A percentile compares a stretch with the other conserved stretches of the same genome.
Conservation (phyloP, 2,888 invertebrate species). For the Pollenia amentaria region DNA sequence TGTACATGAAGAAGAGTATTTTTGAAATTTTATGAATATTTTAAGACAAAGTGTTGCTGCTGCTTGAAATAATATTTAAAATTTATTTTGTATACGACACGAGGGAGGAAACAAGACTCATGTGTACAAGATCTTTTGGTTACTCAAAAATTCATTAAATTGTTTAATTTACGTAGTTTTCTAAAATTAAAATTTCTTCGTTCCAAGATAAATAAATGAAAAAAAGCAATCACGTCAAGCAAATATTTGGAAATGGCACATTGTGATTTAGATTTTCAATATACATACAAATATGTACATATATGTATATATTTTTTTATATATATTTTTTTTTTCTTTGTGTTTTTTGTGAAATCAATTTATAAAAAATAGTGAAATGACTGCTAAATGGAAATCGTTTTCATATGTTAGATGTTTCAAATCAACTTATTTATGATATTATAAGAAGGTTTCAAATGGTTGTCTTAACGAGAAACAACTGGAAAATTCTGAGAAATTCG, state of each 20-base stretch:
- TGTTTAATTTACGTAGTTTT: slow-evolving; percentile 30
- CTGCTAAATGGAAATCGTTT: neutral
- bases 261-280: neutral
- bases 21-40: slow-evolving; percentile 6
- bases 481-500: too few relatives aligned
- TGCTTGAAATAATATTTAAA: slow-evolving; percentile 30
- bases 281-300: too few relatives aligned
- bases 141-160: neutral
- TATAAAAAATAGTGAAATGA: neutral
- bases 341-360: neutral
- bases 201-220: slow-evolving; percentile 7
- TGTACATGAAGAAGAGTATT: slow-evolving; percentile 1
- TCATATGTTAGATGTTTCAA: neutral
- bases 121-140: neutral
- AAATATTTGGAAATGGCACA: slow-evolving; percentile 29
- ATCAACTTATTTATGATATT: neutral
- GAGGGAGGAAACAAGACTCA: slow-evolving; percentile 20
- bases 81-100: slow-evolving; percentile 32
- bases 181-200: slow-evolving; percentile 27
- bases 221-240: neutral
- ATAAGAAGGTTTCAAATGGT: too few relatives aligned
- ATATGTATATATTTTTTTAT: neutral
- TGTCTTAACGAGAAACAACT: too few relatives aligned
- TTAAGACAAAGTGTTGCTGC: neutral
- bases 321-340: neutral